Base-by-base conservation (phyloP, 2,113 vertebrate species). In the Manacus vitellinus region DNA sequence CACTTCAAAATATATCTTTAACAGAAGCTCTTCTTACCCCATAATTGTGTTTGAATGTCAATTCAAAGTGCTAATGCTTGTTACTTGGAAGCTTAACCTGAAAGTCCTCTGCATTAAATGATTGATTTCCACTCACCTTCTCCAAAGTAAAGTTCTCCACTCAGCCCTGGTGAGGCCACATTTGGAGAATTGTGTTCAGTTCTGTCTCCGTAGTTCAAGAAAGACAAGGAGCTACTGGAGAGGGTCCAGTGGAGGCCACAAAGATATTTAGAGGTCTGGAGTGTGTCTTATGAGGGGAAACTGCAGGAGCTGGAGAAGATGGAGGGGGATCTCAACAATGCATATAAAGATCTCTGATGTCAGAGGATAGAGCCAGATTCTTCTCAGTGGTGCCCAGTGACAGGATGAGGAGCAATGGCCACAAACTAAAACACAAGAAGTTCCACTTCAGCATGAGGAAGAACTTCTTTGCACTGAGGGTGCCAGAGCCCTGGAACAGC, bases 1-100 rank as follows among this genome's bases (percentile, higher is more conserved):
- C n/a, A 52, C 12, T 63, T 79, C 2, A 4, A 4, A 43, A 1
- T 1, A 1, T 3, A 2, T 3, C 3, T 15, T 28, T 49, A 83
- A 43, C 62, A 76, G n/a, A 23, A 33, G 28, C 24, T 41, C 12
- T 19, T n/a, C 44, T 43, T 37, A 35, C 6, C 24, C 1, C 4
- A 2, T 2, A 44, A 25, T n/a, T 16, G 6, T 6, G 8, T 20
- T 19, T 37, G 30, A 56, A 8, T 7, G 13, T 43, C 3, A 9
- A 15, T 46, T 59, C n/a, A 35, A 39, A 55, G 24, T 17, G 6
- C 46, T 74, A 4, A 35, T 28, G 2, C 28, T 68, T 59, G 44
- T 55, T 59, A 52, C 43, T 8, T n/a, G 10, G 13, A 56, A n/a
- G 16, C 59, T 37, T 30, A 35, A 59, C 12, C 37, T 31, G 21